phyloP scores from a whole-genome alignment of 2,797 vertebrate species.

The Saguinus oedipus region DNA sequence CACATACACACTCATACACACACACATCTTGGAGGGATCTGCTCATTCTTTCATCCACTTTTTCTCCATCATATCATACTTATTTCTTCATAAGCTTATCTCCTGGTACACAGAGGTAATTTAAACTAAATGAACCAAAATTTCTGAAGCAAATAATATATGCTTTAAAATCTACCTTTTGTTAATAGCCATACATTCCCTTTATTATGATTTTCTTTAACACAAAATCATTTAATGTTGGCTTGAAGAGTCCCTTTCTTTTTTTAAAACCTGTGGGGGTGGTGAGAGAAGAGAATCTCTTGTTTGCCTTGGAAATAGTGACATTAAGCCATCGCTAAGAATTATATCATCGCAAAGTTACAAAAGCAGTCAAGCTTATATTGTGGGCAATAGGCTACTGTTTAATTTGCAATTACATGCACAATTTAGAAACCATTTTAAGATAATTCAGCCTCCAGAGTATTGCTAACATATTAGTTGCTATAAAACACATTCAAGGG shows the following conservation, averaged over 20 bases:
- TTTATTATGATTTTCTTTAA: background rate
- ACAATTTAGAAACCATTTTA: constrained; percentile 74
- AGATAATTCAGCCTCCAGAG: constrained; percentile 67
- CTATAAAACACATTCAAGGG: constrained; percentile 56
- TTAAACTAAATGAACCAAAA: background rate
- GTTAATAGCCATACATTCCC: background rate
- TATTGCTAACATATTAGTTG: constrained; percentile 54
- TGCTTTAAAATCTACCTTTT: background rate
- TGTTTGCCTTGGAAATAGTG: background rate
- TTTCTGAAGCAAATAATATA: constrained; percentile 27
- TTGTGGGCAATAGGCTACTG: constrained; percentile 70
- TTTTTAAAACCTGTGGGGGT: background rate
- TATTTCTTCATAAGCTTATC: background rate
- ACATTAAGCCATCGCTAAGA: constrained; percentile 49
- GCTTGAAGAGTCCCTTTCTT: background rate
- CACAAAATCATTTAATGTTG: background rate
- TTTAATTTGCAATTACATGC: constrained; percentile 79
- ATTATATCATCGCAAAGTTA: constrained; percentile 72
- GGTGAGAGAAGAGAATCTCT: background rate
- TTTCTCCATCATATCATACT: background rate
- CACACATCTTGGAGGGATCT: background rate
- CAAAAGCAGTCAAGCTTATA: constrained; percentile 67
- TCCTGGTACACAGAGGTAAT: background rate
- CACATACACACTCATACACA: background rate
- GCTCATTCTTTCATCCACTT: background rate